Conservation (phyloP, 2,113 vertebrate genomes). For the Callipepla californica region DNA sequence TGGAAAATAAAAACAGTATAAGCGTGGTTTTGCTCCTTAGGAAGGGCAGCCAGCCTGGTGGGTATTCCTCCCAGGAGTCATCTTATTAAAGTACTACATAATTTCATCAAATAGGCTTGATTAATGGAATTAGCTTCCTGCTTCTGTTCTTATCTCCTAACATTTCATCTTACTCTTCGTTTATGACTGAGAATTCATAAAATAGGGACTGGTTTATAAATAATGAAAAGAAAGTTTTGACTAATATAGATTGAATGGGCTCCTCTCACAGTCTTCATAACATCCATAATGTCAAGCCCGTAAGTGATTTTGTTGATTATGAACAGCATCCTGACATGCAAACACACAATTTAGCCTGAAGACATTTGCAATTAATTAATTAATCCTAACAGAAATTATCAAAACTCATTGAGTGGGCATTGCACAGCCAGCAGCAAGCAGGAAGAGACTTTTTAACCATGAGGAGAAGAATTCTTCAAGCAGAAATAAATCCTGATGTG, state of each 20-base stretch:
- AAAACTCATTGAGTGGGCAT: conserved; percentile 37
- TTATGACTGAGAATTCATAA: neutral
- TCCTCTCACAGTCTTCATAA: conserved; percentile 37
- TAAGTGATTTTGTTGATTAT: conserved; percentile 56
- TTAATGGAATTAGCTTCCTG: neutral
- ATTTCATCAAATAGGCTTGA: neutral
- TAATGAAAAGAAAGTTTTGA: conserved; percentile 27
- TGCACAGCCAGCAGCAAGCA: conserved; percentile 62
- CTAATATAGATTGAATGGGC: conserved; percentile 15
- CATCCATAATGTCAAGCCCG: conserved; percentile 35
- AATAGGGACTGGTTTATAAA: neutral
- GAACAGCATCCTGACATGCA: conserved; percentile 63
- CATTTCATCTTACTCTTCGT: neutral
- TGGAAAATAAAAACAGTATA: neutral
- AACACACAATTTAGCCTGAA: conserved; percentile 50
- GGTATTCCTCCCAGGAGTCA: neutral
- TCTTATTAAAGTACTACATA: neutral
- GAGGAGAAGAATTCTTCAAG: conserved; percentile 18
- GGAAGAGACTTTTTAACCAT: conserved; percentile 16
- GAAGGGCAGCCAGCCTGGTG: neutral
- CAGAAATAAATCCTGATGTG: conserved; percentile 46
- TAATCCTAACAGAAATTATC: conserved; percentile 72
- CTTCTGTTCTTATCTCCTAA: neutral
- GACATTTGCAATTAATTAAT: conserved; percentile 71
- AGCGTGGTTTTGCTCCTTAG: neutral